Evolutionary conservation across 2,888 invertebrate genomes (phyloP).

Genomic region (Frankliniella intonsa): DNA sequence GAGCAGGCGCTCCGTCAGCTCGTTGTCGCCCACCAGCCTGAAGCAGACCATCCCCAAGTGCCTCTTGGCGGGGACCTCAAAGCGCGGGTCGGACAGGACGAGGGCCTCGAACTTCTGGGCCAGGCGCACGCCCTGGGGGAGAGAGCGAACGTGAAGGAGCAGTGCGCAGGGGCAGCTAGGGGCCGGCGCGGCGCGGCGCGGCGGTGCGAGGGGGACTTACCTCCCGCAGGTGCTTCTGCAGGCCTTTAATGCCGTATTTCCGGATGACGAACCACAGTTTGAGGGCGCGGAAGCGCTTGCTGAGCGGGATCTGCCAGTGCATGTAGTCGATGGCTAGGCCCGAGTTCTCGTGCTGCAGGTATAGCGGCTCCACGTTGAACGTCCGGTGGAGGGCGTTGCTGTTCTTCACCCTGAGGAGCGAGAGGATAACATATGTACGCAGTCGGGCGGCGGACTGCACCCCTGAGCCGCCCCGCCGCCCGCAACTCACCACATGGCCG

Average conservation of each 20-base stretch:
- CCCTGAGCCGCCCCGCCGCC: neutral
- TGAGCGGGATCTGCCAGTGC: conserved; percentile 97
- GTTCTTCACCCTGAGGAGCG: conserved; percentile 76
- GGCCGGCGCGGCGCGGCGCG: no score
- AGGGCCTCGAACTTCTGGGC: conserved; percentile 88
- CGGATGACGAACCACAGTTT: conserved; percentile 97
- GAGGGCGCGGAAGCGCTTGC: conserved; percentile 85
- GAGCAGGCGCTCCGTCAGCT: conserved; percentile 79
- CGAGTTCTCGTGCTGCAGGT: conserved; percentile 95
- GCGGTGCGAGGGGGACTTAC: conserved; percentile 54
- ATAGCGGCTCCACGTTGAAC: conserved; percentile 96
- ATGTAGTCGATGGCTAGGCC: conserved; percentile 57
- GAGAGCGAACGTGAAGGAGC: neutral
- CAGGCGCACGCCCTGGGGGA: conserved; percentile 75
- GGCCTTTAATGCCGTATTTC: conserved; percentile 82
- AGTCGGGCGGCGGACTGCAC: neutral
- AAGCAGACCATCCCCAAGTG: conserved; percentile 89
- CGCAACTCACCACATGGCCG: conserved; percentile 85
- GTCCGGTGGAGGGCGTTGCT: conserved; percentile 90
- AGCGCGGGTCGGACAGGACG: conserved; percentile 74
- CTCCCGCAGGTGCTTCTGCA: conserved; percentile 90
- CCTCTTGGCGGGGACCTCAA: conserved; percentile 83
- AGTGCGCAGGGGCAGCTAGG: neutral
- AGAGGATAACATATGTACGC: conserved; percentile 19
- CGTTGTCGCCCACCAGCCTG: conserved; percentile 77